These are phyloP conservation scores for Periophthalmus modestus DNA, from an alignment of 2,113 vertebrate species.

Conservation along the genomic window DNA sequence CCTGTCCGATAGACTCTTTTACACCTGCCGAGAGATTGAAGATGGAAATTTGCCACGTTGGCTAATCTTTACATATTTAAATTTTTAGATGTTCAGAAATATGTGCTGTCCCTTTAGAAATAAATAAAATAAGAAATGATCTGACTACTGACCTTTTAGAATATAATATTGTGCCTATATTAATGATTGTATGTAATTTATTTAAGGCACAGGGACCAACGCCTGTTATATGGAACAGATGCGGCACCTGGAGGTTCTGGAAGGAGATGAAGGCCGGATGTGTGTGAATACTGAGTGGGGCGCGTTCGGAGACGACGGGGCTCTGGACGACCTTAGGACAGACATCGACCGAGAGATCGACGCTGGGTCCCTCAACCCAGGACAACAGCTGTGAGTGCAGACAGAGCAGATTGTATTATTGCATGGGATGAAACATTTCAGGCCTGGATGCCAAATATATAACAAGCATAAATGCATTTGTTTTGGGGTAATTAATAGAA, in stretches of 20 bases:
- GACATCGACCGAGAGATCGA: conserved; percentile 92
- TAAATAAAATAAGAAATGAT: too few relatives aligned
- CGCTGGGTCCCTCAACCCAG: conserved; percentile 92
- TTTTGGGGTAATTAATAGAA: too few relatives aligned
- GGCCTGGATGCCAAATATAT: too few relatives aligned
- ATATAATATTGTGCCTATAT: neutral
- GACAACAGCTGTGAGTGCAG: conserved; percentile 90
- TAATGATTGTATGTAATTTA: neutral
- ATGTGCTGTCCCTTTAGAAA: too few relatives aligned
- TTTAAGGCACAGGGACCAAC: conserved; percentile 89
- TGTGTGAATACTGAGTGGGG: conserved; percentile 99
- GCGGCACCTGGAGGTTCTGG: conserved; percentile 89
- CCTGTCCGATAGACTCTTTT: too few relatives aligned
- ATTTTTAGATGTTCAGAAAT: too few relatives aligned
- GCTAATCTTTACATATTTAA: too few relatives aligned
- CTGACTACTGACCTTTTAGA: too few relatives aligned
- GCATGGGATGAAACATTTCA: too few relatives aligned
- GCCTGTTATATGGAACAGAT: conserved; percentile 99
- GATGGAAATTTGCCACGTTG: too few relatives aligned
- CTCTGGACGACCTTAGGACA: conserved; percentile 86
- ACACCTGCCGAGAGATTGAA: too few relatives aligned
- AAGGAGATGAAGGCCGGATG: conserved; percentile 95
- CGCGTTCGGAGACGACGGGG: conserved; percentile 89
- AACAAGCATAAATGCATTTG: too few relatives aligned
- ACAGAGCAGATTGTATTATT: neutral